Percentiles rank a stretch among this genome's conserved stretches.
These are phyloP conservation scores for Dromius quadrimaculatus DNA, from an alignment of 2,888 invertebrate species.

Conservation along the genomic window DNA sequence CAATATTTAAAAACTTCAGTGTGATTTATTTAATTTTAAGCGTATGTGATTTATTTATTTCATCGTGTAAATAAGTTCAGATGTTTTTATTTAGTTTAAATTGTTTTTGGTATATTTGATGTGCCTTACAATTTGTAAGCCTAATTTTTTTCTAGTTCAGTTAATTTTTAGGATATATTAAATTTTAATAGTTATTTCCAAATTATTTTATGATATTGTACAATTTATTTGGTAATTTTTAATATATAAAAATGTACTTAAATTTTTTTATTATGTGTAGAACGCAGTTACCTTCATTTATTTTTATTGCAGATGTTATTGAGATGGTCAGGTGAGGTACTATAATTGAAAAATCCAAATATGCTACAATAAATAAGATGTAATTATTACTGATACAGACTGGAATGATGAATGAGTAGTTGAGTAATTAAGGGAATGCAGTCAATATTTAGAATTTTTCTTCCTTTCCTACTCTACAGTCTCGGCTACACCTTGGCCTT, in stretches of 20 bases:
- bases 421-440: too few species aligned
- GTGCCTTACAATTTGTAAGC: conserved; percentile 50
- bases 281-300: too few species aligned
- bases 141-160: conserved; percentile 44
- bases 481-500: too few species aligned
- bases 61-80: conserved; percentile 37
- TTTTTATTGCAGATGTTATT: too few species aligned
- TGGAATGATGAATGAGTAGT: too few species aligned
- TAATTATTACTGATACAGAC: too few species aligned
- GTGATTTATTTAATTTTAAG: conserved; percentile 44
- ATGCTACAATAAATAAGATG: too few species aligned
- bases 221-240: conserved; percentile 38
- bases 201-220: conserved; percentile 39
- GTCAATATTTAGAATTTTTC: too few species aligned
- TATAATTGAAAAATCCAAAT: too few species aligned
- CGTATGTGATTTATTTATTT: conserved; percentile 46
- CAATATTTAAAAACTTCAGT: conserved; percentile 39
- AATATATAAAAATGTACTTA: conserved; percentile 38
- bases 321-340: too few species aligned
- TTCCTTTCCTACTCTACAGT: too few species aligned
- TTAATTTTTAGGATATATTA: conserved; percentile 6
- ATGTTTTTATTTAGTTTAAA: conserved; percentile 38
- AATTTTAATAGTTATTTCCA: conserved; percentile 10
- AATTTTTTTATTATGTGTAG: too few species aligned
- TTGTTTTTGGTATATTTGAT: conserved; percentile 43